Evolutionary conservation across 2,888 invertebrate species (phyloP), one percentile per base, ranked within the genome.

Genomic region (Mythimna loreyi): DNA sequence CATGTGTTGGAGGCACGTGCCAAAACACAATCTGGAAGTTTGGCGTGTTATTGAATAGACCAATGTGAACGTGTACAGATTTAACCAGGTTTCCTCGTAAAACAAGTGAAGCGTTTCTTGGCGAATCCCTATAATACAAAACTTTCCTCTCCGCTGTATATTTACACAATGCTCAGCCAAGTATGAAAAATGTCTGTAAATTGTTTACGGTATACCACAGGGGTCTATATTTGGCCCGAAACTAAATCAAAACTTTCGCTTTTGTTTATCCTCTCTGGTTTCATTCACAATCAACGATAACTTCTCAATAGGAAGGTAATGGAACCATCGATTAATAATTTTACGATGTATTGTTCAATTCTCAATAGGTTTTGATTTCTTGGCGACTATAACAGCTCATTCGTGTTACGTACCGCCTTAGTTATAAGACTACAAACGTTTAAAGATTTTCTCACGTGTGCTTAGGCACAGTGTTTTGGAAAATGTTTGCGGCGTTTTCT

Each of bases 281-380:
- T 55, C 21, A 55, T 64, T 50, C 50, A 28, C 60, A 56, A 40
- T 53, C 40, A 19, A 21, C 16, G 19, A 28, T 68, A 69, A 75
- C 28, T 56, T 30, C 30, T 69, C 47, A 67, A 75, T 66, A 70
- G 67, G 50, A 72, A 40, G 6, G 16, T 6, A 36, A 36, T 66
- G 30, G 53, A 63, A 71, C 64, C 69, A 73, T 59, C 66, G 67
- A 75, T 80, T 73, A 45, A 47, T 59, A 64, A 52, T 50, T 84
- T 83, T 65, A 83, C 76, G 80, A 79, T 69, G 59, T 52, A 78
- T 82, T 83, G 78, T 83, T 57, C 57, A 63, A 49, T 70, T 66
- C 52, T 69, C 68, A 78, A 78, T 62, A 68, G 62, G 55, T 67
- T 60, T 64, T 67, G 66, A 83, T 79, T 71, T 57, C 67, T 59